Percentiles rank a stretch among this genome's conserved stretches.
These are phyloP conservation scores for Bombus balteatus DNA, from an alignment of 1,140 invertebrate genomes.

Conservation along the genomic window DNA sequence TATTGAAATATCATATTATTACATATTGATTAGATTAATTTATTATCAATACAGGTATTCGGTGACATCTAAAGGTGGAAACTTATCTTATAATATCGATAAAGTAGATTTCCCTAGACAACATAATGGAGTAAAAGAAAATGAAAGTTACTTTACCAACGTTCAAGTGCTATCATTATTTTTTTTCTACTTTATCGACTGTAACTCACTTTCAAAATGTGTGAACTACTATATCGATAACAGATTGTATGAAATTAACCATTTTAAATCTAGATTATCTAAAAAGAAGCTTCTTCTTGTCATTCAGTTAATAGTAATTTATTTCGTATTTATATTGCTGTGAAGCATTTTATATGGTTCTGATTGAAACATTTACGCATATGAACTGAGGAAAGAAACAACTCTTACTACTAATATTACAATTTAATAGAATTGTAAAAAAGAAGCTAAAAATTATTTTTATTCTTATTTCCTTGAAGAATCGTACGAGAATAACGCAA, in stretches of 20 bases:
- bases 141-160: not conserved
- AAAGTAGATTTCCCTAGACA: not conserved
- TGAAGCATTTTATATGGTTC: not conserved
- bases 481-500: not conserved
- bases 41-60: no score
- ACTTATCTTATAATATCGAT: no score
- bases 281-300: not conserved
- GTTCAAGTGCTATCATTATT: rapidly evolving
- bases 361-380: not conserved
- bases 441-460: not conserved
- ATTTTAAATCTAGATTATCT: not conserved
- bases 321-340: not conserved
- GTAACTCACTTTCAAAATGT: not conserved
- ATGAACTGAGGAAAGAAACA: not conserved
- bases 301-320: not conserved
- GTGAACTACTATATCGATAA: not conserved
- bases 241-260: not conserved
- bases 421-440: not conserved
- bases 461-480: not conserved
- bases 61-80: conserved; percentile 1
- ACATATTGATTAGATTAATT: not conserved
- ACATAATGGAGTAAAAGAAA: no score
- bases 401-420: not conserved
- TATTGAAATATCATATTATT: not conserved
- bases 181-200: not conserved